Evolutionary conservation across 1,140 invertebrate species (phyloP).

Genomic region (Lucilia sericata): DNA sequence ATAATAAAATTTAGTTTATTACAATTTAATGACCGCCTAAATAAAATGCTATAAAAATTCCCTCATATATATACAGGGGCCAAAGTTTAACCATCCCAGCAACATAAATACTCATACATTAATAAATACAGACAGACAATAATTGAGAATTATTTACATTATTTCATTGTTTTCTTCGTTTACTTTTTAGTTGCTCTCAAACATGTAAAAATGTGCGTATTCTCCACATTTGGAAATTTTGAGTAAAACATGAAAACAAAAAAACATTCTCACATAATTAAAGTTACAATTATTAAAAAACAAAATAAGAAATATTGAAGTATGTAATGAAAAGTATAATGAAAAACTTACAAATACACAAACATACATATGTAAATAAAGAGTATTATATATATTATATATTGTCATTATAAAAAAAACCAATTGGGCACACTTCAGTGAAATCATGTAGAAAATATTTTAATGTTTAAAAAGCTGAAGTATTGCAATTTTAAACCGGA

Average conservation of each 20-base stretch:
- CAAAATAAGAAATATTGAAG: not conserved
- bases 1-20: too few species aligned
- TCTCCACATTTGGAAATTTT: not conserved
- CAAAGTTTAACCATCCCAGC: too few species aligned
- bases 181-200: not conserved
- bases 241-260: not conserved
- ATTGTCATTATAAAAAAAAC: not conserved
- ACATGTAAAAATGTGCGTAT: not conserved
- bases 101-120: too few species aligned
- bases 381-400: not conserved
- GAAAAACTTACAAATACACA: not conserved
- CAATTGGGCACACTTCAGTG: not conserved
- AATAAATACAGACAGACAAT: too few species aligned
- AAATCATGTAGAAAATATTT: constrained; percentile 17
- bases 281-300: not conserved
- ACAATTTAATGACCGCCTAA: too few species aligned
- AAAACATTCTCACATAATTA: not conserved
- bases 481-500: not conserved
- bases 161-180: too few species aligned
- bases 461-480: not conserved
- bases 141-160: too few species aligned
- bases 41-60: too few species aligned
- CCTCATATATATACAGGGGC: too few species aligned
- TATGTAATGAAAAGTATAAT: not conserved
- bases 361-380: too few species aligned